Conservation (phyloP, 2,113 vertebrate genomes). For the Trachemys scripta region DNA sequence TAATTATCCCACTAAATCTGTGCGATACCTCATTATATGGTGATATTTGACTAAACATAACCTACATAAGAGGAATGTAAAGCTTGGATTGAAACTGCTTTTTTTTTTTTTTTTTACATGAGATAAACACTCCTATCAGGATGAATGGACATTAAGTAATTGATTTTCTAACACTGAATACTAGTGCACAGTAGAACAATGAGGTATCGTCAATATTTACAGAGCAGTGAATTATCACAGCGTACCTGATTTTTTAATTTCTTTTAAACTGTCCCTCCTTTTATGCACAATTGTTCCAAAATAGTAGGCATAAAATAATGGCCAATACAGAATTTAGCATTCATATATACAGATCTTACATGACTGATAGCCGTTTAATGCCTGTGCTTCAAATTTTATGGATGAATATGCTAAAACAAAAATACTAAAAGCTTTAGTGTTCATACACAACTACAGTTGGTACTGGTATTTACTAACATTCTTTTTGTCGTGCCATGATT, state of each 20-base stretch:
- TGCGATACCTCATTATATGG: background rate
- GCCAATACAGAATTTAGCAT: constrained; percentile 7
- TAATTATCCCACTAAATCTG: background rate
- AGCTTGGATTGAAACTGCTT: background rate
- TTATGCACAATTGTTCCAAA: background rate
- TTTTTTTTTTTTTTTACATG: background rate
- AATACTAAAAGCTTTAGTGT: background rate
- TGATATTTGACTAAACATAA: background rate
- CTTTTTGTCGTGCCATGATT: background rate
- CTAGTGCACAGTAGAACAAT: background rate
- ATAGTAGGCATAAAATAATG: background rate
- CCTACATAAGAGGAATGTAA: background rate
- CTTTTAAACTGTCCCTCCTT: background rate
- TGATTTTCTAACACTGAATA: background rate
- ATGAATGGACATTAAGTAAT: background rate
- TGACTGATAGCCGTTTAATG: background rate
- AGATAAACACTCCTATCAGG: background rate
- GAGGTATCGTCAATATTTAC: background rate
- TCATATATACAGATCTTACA: background rate
- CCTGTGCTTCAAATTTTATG: background rate
- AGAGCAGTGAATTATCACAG: background rate
- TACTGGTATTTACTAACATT: background rate
- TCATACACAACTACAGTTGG: background rate
- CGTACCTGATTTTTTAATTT: background rate
- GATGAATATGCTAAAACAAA: background rate